These are phyloP conservation scores for Apodemia hepburni DNA, from an alignment of 2,888 invertebrate genomes.

Conservation along the genomic window DNA sequence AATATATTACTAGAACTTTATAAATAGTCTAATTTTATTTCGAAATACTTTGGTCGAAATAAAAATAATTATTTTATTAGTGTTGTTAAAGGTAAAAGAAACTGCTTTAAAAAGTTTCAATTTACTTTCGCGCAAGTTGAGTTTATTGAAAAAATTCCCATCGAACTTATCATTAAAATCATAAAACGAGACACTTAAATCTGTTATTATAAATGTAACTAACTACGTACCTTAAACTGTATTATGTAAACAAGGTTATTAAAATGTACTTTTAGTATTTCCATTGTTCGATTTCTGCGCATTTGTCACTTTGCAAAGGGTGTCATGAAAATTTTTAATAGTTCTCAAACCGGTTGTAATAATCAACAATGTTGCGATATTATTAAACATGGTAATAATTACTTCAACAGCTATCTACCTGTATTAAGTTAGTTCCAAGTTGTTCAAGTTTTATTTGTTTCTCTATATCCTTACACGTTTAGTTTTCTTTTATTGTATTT, in stretches of 20 bases:
- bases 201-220: conserved; percentile 66
- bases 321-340: conserved; percentile 15
- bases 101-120: too few species aligned
- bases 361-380: conserved; percentile 75
- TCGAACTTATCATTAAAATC: conserved; percentile 45
- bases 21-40: too few species aligned
- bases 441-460: conserved; percentile 30
- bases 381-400: conserved; percentile 76
- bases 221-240: conserved; percentile 37
- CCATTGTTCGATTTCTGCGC: conserved; percentile 61
- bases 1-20: too few species aligned
- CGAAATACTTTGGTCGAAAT: too few species aligned
- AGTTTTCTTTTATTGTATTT: conserved; percentile 31
- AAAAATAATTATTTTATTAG: too few species aligned
- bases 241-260: conserved; percentile 56
- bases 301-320: conserved; percentile 48
- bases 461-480: conserved; percentile 30
- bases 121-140: conserved; percentile 22
- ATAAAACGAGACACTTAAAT: conserved; percentile 45
- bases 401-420: conserved; percentile 40
- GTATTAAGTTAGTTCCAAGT: conserved; percentile 26
- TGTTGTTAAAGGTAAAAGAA: too few species aligned
- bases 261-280: conserved; percentile 65
- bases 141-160: conserved; percentile 59
- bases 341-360: conserved; percentile 25